A percentile compares a stretch with the other conserved stretches of the same genome.
Conservation (phyloP, 2,113 vertebrate species). For the Lanius ludovicianus region DNA sequence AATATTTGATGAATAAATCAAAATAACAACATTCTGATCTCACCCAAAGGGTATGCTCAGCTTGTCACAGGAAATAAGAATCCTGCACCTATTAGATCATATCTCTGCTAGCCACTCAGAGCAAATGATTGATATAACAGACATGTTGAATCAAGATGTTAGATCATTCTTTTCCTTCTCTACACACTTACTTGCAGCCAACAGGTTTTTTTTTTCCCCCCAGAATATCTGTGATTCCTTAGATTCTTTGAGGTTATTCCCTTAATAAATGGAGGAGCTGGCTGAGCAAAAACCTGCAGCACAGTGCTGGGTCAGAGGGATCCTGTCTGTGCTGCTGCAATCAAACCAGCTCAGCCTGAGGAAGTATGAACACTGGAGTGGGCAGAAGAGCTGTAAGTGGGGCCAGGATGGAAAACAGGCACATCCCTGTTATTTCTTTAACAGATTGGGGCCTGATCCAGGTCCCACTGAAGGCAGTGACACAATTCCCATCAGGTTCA, state of each 20-base stretch:
- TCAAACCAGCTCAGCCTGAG: neutral
- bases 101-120: conserved; percentile 34
- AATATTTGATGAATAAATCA: conserved; percentile 11
- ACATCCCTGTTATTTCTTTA: neutral
- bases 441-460: neutral
- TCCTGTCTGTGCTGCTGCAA: neutral
- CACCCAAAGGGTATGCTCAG: neutral
- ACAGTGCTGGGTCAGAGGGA: neutral
- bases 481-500: neutral
- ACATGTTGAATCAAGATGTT: neutral
- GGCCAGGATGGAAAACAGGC: neutral
- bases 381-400: neutral
- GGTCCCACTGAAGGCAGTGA: neutral
- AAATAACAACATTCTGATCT: conserved; percentile 41
- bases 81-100: conserved; percentile 18
- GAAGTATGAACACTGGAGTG: neutral
- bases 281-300: neutral
- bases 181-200: conserved; percentile 9
- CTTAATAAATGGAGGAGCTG: conserved; percentile 30
- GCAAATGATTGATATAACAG: conserved; percentile 35
- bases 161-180: conserved; percentile 24
- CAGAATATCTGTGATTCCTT: conserved; percentile 66
- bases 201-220: neutral
- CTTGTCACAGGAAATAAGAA: conserved; percentile 19
- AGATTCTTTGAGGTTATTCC: conserved; percentile 58